A percentile compares a stretch with the other conserved stretches of the same genome.
phyloP scores from a whole-genome alignment of 1,140 invertebrate genomes.

The Ooceraea biroi region DNA sequence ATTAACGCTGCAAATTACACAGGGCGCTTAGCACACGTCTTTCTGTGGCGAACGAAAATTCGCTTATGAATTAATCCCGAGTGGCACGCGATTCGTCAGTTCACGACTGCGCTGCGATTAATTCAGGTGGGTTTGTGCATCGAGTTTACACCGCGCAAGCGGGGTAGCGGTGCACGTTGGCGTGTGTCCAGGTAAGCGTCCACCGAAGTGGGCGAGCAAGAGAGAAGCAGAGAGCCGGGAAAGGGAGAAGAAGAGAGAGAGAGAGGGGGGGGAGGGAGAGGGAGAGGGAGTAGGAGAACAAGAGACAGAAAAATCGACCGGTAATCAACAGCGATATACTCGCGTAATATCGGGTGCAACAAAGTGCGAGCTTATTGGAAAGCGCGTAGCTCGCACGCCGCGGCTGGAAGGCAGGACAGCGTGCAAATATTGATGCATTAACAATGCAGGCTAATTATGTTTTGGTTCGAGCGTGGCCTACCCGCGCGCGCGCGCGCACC shows the following conservation, averaged over 20 bases:
- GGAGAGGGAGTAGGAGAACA: background rate
- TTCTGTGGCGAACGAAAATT: constrained; percentile 63
- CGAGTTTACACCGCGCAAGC: constrained; percentile 67
- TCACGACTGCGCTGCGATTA: constrained; percentile 56
- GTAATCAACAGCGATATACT: constrained; percentile 69
- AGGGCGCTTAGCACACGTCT: constrained; percentile 52
- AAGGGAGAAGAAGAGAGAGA: constrained; percentile 30
- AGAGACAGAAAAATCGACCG: constrained; percentile 64
- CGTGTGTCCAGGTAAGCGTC: constrained; percentile 62
- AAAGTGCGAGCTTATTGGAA: constrained; percentile 77
- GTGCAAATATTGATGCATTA: constrained; percentile 86
- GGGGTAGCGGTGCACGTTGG: constrained; percentile 47
- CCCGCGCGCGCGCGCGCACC: constrained; percentile 61
- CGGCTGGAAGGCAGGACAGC: constrained; percentile 81
- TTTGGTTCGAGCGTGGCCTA: constrained; percentile 80
- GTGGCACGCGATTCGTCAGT: constrained; percentile 54
- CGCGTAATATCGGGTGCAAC: constrained; percentile 71
- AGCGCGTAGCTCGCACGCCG: constrained; percentile 67
- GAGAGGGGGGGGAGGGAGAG: constrained; percentile 36
- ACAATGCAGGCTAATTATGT: constrained; percentile 87
- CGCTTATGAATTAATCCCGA: constrained; percentile 66
- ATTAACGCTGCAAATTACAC: constrained; percentile 53
- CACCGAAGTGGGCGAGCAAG: constrained; percentile 36
- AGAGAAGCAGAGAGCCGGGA: constrained; percentile 17
- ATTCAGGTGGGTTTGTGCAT: constrained; percentile 72